Evolutionary conservation across 2,797 vertebrate genomes (phyloP), one percentile per base, ranked within the genome.

Genomic region (Tragelaphus eurycerus): DNA sequence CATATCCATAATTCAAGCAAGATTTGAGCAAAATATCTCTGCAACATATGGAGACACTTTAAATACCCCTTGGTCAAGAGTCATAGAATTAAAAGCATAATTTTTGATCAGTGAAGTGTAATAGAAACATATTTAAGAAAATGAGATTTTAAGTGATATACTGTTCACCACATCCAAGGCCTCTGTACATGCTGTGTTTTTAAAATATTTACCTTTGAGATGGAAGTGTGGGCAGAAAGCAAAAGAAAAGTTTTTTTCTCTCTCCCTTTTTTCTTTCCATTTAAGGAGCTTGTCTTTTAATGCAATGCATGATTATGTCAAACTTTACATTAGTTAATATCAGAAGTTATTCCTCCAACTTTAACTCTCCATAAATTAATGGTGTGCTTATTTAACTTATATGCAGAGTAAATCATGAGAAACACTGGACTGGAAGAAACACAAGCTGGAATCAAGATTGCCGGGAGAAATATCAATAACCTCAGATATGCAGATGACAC

Each of bases 1-100:
- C 96, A 95, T 96, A 86, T 67, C 57, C 64, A 89, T 85, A 96
- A 95, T 79, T 62, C 52, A 82, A 83, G 95, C 4, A 94, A 76
- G 13, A 85, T 91, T 97, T 96, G 27, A 89, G 74, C 34, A 95
- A 95, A 94, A 64, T 96, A 89, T 50, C 57, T 94, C 50, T 93
- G 79, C 19, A 93, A 82, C 85, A 79, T 81, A 95, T 86, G 21
- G 78, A 67, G 10, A 57, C 27, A 88, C 27, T 95, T 97, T 90
- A 93, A 94, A 34, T 48, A 97, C 84, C 96, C 21, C 79, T 93
- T 96, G 81, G 15, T 52, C 31, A 87, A 96, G 15, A 92, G 50
- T 89, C 46, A 92, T 88, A 67, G 74, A 93, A 97, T 81, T 94
- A 93, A 90, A 97, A 94, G 25, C 12, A 59, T 89, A 87, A 76